Evolutionary conservation across 2,797 vertebrate genomes (phyloP), one percentile per base, ranked within the genome.

Genomic region (Galagoides demidoff): DNA sequence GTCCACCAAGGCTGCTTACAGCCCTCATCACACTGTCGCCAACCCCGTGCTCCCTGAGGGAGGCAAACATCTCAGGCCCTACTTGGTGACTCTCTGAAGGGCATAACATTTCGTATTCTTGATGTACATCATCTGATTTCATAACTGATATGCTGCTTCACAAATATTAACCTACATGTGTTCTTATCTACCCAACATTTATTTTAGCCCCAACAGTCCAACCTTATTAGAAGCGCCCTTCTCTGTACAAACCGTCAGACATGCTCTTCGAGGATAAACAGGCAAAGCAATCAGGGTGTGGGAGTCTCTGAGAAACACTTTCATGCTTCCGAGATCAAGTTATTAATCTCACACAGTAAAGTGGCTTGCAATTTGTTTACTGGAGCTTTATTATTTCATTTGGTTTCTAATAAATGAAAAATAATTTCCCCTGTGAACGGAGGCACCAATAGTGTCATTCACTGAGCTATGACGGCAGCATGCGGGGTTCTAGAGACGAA

Each of bases 121-220:
- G 81, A 49, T 63, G 31, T 55, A 78, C 73, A 31, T 70, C 45
- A 59, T 4, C 11, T 29, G 85, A 91, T 83, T 85, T 88, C 25
- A 76, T 81, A 88, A 92, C 13, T 78, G 66, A 61, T 20, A 59
- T 22, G 12, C 20, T 96, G 70, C 57, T 96, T 93, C 23, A 78
- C 61, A 94, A 94, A 77, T 86, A 83, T 86, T 74, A 89, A 29
- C 57, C 92, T 25, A 94, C 23, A 86, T 0, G 1, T 74, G 12
- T 84, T 85, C 61, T 52, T 85, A 13, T 68, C 85, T 0, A 87
- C 3, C 6, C 16, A 27, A 70, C 76, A 61, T 45, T 93, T 79
- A 85, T 59, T 93, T 84, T 85, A 82, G 89, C 79, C 7, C 27
- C 89, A 64, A 94, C 19, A 95, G 57, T 31, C 59, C 68, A 70